Evolutionary conservation across 23 tunicate genomes (phyloP), one percentile per base, ranked within the genome.

Genomic region (Styela plicata): DNA sequence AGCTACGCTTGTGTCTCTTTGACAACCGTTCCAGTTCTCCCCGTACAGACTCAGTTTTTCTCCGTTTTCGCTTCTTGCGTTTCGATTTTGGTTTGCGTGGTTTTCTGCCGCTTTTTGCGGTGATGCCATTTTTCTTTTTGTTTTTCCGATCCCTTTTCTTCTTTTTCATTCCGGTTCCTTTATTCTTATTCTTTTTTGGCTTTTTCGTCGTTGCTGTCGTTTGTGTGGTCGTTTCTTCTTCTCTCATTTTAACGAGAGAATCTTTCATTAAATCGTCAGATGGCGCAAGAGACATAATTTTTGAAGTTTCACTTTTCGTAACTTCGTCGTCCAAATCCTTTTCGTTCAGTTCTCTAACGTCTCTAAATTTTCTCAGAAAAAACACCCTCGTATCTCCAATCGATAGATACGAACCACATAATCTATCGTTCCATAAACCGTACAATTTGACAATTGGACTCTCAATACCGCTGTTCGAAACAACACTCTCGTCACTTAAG

Each of bases 361-460:
- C 88, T 53, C 52, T 31, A 71, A 90, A 73, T 73, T 90, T 90
- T 52, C 69, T 74, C 28, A 90, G 89, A 79, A 90, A 90, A 53
- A 90, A 90, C 20, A 90, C 77, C 74, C 96, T 74, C 3, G 96
- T 90, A 52, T 90, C 96, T 29, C 96, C 96, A 34, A 75, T 86
- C 24, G 27, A 26, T 31, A 90, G 78, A 81, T 80, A 85, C 52
- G 75, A 86, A 10, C 89, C 88, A 63, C 96, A 90, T 31, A 90
- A 30, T 24, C 74, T 69, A 52, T 80, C 44, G 74, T 90, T 90
- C 89, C 88, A 79, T 74, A 90, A 29, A 2, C 96, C 96, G 52
- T 85, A 80, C 31, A 90, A 34, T 31, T 85, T 76, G 2, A 90
- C 31, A 26, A 85, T 76, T 1, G 83, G 94, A 31, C 36, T 65